Base-by-base conservation (phyloP, 2,797 vertebrate genomes). In the Lepilemur ruficaudatus region DNA sequence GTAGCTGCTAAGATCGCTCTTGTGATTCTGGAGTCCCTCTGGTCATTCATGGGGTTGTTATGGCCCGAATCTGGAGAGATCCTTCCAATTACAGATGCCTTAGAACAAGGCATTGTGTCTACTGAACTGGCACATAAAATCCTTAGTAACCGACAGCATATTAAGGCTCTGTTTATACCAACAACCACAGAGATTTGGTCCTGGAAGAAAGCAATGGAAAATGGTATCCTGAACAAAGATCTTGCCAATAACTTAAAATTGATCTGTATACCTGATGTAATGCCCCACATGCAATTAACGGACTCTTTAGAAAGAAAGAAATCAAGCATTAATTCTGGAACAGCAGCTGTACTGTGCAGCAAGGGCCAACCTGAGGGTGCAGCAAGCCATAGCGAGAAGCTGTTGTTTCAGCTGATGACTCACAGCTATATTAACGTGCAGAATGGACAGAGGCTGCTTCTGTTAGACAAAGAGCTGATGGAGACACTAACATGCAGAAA, bases 11-110 rank as follows among this genome's bases (percentile, higher is more conserved):
- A 97, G 92, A 98, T 98, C 72, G 99, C 99, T 0, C 91, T 99
- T 93, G 97, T 99, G 96, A 98, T 99, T 69, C 98, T 99, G 72
- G 99, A 99, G 97, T 99, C 99, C 70, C 98, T 99, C 50, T 96
- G 98, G 98, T 97, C 99, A 87, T 99, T 99, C 92, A 98, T 97
- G 98, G 99, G 99, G 83, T 98, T 99, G n/a, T 98, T 99, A 14
- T 99, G 98, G 99, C 99, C 99, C 9, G 99, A 99, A 97, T 99
- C 99, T 0, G 99, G 99, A 83, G 99, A 99, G 97, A 93, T 99
- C 14, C 55, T 99, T 38, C 98, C 99, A 0, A 98, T 99, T 55
- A 98, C 97, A 55, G 99, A 99, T 95, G 99, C 99, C 82, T 79
- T 99, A 93, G 99, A 99, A 94, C 99, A 99, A 97, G 99, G 99